Evolutionary conservation across 1,140 invertebrate genomes (phyloP).

Genomic region (Steinernema feltiae): DNA sequence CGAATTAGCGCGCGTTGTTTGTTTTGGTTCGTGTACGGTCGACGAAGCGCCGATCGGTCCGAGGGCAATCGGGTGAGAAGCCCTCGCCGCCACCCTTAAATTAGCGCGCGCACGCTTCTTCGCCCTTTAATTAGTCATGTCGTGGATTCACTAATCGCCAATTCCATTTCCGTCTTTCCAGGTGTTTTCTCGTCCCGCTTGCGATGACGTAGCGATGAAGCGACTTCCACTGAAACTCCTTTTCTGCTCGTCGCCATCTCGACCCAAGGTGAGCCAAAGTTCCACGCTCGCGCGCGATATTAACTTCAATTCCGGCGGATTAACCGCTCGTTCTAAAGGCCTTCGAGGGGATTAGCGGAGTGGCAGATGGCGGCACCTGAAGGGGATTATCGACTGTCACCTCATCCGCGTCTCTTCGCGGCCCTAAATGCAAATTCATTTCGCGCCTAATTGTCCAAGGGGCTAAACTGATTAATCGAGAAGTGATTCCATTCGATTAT

Average conservation of each 20-base stretch:
- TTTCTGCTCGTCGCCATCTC: not conserved
- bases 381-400: not conserved
- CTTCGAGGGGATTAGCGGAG: not conserved
- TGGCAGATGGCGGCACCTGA: conserved; percentile 13
- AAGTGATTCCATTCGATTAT: not conserved
- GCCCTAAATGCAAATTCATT: not conserved
- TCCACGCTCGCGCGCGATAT: too few species aligned
- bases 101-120: not conserved
- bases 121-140: not conserved
- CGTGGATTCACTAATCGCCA: not conserved
- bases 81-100: not conserved
- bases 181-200: not conserved
- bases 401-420: not conserved
- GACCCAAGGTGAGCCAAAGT: not conserved
- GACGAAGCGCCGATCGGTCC: not conserved
- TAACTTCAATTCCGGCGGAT: conserved; percentile 1
- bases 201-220: not conserved
- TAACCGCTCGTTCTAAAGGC: not conserved
- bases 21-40: not conserved
- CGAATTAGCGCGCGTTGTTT: not conserved
- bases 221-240: not conserved
- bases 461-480: not conserved
- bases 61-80: not conserved
- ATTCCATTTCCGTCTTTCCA: not conserved
- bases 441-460: not conserved